phyloP scores from a whole-genome alignment of 1,140 invertebrate species.

The Orchesella cincta region DNA sequence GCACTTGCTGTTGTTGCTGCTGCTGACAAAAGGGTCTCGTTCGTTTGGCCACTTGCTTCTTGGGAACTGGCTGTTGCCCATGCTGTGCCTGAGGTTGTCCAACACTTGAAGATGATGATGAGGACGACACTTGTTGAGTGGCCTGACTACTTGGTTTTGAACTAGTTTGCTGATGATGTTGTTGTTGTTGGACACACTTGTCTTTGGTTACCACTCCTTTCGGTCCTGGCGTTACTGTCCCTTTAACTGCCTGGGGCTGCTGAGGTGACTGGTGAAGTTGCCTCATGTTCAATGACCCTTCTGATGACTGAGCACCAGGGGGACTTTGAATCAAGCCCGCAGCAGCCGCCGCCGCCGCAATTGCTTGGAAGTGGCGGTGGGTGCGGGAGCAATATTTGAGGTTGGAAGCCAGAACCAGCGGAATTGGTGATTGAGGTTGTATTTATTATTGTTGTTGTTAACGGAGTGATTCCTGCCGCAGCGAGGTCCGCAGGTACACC shows the following conservation, averaged over 20 bases:
- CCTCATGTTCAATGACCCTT: slow-evolving; percentile 23
- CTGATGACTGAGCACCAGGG: slow-evolving; percentile 35
- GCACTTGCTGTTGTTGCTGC: slow-evolving; percentile 42
- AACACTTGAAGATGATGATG: neutral
- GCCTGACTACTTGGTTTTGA: neutral
- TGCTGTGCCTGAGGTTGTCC: slow-evolving; percentile 32
- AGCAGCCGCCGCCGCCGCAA: slow-evolving; percentile 37
- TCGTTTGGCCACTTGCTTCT: slow-evolving; percentile 48
- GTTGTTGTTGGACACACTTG: slow-evolving; percentile 2
- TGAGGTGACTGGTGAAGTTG: slow-evolving; percentile 11
- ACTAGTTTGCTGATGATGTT: slow-evolving; percentile 14
- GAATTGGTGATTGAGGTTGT: slow-evolving; percentile 48
- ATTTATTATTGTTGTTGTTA: slow-evolving; percentile 42
- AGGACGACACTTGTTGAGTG: slow-evolving; percentile 21
- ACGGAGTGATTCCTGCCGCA: slow-evolving; percentile 1
- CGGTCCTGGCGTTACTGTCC: neutral
- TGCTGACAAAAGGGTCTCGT: slow-evolving; percentile 44
- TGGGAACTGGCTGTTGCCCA: slow-evolving; percentile 32
- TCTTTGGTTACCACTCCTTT: slow-evolving; percentile 3
- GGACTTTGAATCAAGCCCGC: slow-evolving; percentile 44
- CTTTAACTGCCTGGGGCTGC: neutral
- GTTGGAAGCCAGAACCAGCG: slow-evolving; percentile 32
- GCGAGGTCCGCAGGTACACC: neutral
- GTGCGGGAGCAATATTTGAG: slow-evolving; percentile 41
- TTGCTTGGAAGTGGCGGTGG: slow-evolving; percentile 37